Percentiles rank a stretch among this genome's conserved stretches.
phyloP scores from a whole-genome alignment of 2,888 invertebrate species.

The Sarcophaga variegata region DNA sequence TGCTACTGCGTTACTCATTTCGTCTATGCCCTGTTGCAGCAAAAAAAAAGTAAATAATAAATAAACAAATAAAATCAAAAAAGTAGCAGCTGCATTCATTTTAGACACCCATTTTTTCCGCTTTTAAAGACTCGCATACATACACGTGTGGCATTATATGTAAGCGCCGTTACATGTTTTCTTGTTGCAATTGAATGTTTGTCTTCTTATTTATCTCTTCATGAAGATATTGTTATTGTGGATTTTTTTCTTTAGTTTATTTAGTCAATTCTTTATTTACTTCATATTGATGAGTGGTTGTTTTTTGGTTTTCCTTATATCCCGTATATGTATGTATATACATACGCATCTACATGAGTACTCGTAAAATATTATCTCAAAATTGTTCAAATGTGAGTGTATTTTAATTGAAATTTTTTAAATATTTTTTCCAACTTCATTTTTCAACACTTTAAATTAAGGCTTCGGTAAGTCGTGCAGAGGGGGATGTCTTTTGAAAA shows the following conservation, averaged over 20 bases:
- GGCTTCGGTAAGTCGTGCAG: too few relatives aligned
- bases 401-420: background rate
- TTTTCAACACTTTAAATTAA: conserved; percentile 1
- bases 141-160: background rate
- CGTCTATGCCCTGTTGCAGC: conserved; percentile 32
- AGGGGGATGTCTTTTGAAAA: background rate
- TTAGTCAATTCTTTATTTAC: conserved; percentile 13
- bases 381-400: background rate
- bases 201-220: background rate
- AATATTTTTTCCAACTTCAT: background rate
- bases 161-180: background rate
- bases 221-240: too few relatives aligned
- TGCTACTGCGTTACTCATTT: background rate
- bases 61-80: background rate
- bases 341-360: too few relatives aligned
- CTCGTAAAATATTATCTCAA: too few relatives aligned
- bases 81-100: conserved; percentile 60
- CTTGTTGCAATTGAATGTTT: background rate
- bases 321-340: too few relatives aligned
- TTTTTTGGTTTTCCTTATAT: background rate
- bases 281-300: conserved; percentile 17
- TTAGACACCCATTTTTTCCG: conserved; percentile 68
- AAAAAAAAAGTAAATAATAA: background rate
- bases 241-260: background rate
- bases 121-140: background rate